Evolutionary conservation across 2,797 vertebrate species (phyloP).

Genomic region (Rhinella marina): DNA sequence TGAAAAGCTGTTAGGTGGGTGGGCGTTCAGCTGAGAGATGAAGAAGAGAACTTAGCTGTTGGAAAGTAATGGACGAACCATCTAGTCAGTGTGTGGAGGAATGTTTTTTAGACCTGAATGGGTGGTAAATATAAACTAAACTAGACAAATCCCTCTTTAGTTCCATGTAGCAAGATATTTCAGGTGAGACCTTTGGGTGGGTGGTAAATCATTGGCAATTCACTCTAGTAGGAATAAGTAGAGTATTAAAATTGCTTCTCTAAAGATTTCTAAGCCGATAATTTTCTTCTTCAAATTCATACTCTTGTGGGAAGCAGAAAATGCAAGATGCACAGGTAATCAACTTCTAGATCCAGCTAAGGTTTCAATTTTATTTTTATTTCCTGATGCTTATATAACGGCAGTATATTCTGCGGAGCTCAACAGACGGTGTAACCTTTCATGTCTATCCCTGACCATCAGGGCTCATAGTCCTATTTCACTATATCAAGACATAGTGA

Average conservation of each 20-base stretch:
- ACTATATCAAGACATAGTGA: neutral
- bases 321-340: too few relatives aligned
- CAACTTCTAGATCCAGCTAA: too few relatives aligned
- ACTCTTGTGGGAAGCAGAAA: neutral
- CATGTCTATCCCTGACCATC: too few relatives aligned
- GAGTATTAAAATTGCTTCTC: neutral
- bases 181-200: neutral
- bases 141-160: neutral
- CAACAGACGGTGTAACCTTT: neutral
- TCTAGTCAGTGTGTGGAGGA: neutral
- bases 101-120: neutral
- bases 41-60: conserved; percentile 12
- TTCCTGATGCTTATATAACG: neutral
- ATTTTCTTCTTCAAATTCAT: neutral
- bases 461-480: neutral
- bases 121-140: conserved; percentile 24
- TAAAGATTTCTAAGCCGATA: neutral
- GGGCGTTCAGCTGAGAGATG: conserved; percentile 19
- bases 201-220: conserved; percentile 8
- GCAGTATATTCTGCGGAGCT: neutral
- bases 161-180: conserved; percentile 8
- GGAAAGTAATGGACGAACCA: conserved; percentile 29
- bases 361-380: neutral
- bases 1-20: conserved; percentile 37
- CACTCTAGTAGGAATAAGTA: neutral